Base-by-base conservation (phyloP, 2,888 invertebrate genomes). In the Brachylomia viminalis region DNA sequence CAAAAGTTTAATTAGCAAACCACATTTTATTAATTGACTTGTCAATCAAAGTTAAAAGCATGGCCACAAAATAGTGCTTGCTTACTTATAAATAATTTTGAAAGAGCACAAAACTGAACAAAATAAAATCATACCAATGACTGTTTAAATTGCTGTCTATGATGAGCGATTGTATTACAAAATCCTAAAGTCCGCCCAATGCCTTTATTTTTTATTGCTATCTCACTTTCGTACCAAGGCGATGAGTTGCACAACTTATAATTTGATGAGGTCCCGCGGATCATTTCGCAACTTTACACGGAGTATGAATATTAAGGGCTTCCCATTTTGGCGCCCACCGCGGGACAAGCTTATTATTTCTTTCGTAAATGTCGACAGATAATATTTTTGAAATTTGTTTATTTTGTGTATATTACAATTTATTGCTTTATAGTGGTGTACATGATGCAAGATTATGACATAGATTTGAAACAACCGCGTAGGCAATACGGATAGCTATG, bases 221-320 rank as follows among this genome's bases (percentile, higher is more conserved):
- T 82, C 78, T 77, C 58, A 80, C 73, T 83, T 68, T 72, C 56
- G 62, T 72, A 87, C 77, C 82, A 71, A 80, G 88, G 87, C 88
- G 89, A 92, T 91, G 91, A 93, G 75, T 82, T 13, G 91, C 86
- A 81, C 90, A 93, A 93, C 89, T 94, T 93, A 92, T 95, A 93
- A 94, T 94, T 94, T 93, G 94, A 94, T 93, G 94, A 93, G 92
- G 86, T 90, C 87, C 84, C 88, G 86, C 89, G 89, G 91, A 92
- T 93, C 91, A 92, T 91, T 90, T 86, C 81, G 80, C 83, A 94
- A 93, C 90, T 94, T 94, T 92, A 90, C 88, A 90, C 90, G 88
- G 89, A 90, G 90, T 91, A 94, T 95, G 94, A 95, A 94, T 95
- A 95, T 94, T 94, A 93, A 92, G 92, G 86, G 87, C 85, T 86